Evolutionary conservation across 2,797 vertebrate species (phyloP), one percentile per base, ranked within the genome.

Genomic region (Paguma larvata): DNA sequence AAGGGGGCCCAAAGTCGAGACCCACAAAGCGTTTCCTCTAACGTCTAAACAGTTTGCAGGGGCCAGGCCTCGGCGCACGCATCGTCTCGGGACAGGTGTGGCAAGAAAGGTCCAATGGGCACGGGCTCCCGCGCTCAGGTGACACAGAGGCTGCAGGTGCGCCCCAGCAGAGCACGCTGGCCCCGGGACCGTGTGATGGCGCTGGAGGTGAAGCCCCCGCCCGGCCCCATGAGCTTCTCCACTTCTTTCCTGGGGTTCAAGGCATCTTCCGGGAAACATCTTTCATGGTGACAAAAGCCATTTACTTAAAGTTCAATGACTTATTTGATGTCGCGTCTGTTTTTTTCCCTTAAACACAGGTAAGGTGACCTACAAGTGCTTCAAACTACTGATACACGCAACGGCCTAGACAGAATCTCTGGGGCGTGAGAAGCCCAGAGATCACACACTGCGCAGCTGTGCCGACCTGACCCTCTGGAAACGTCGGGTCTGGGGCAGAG

Each of bases 181-280:
- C 27, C 44, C 5, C 0, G 0, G 32, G 12, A 9, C 18, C 0
- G 2, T 2, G 32, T 12, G 30, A 65, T 6, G 23, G 62, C 11
- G 25, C 3, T 9, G 23, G 25, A 19, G 6, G 44, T 13, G 8
- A 8, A 30, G 38, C 1, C 38, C 21, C 86, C 1, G n/a, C n/a
- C n/a, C 6, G 15, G 9, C 19, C 18, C 6, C n/a, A 41, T 19
- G 10, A 14, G 78, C 1, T 5, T 13, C 41, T 25, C 19, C 8
- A 0, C 14, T 48, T 6, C 21, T 44, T 41, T 41, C 32, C 46
- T 18, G 1, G 67, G 59, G 27, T 67, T 46, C 2, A 32, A 5
- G 15, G 63, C 41, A 41, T 79, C 70, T 90, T 77, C 68, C 8
- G 41, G 18, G 5, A 48, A 91, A 4, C 15, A 12, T 16, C 75